These are phyloP conservation scores for Drosophila punjabiensis DNA, from an alignment of 1,140 invertebrate genomes.

Conservation along the genomic window DNA sequence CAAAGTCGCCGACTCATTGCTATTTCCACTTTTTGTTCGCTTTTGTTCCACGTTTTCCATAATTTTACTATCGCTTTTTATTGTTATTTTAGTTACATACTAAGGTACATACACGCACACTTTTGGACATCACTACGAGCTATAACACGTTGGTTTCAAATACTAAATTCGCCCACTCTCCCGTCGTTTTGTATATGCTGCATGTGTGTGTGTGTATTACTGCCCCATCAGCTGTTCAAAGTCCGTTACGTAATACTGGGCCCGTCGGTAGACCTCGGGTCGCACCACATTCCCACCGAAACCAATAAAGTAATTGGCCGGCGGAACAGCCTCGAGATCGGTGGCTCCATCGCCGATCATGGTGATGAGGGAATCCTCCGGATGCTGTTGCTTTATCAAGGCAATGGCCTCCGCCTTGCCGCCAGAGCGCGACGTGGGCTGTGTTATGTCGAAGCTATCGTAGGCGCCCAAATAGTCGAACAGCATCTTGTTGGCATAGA, in stretches of 20 bases:
- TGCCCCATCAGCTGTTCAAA: conserved; percentile 89
- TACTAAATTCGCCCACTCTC: conserved; percentile 68
- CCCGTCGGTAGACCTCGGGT: conserved; percentile 92
- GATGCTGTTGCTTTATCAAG: conserved; percentile 91
- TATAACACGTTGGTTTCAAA: conserved; percentile 78
- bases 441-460: conserved; percentile 96
- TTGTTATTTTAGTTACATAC: conserved; percentile 61
- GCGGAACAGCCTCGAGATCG: conserved; percentile 97
- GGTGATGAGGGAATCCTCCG: conserved; percentile 90
- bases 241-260: conserved; percentile 96
- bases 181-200: not conserved
- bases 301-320: conserved; percentile 95
- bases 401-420: conserved; percentile 96
- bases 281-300: conserved; percentile 98
- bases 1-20: conserved; percentile 22
- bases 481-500: conserved; percentile 96
- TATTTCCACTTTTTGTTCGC: conserved; percentile 13
- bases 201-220: conserved; percentile 24
- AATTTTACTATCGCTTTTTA: conserved; percentile 64
- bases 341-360: conserved; percentile 99
- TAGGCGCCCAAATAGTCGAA: conserved; percentile 96
- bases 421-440: conserved; percentile 94
- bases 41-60: conserved; percentile 17
- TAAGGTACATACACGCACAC: conserved; percentile 51
- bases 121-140: conserved; percentile 54